Evolutionary conservation across 2,113 vertebrate genomes (phyloP), one percentile per base, ranked within the genome.

Genomic region (Zosterops japonicus): DNA sequence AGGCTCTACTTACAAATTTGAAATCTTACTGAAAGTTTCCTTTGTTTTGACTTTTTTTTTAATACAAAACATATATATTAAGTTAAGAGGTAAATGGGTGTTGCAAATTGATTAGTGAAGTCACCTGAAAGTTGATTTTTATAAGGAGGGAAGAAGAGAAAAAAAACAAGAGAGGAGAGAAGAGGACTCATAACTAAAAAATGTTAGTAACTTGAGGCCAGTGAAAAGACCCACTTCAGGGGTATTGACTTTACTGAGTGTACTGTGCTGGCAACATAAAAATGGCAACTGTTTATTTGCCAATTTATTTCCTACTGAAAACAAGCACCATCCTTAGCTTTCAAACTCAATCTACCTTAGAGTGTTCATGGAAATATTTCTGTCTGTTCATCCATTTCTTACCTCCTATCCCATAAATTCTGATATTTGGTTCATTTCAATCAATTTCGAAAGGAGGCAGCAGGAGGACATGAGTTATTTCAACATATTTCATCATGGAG

Each of bases 231-330:
- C 2, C 20, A 72, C 33, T 89, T 77, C 31, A 63, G 6, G 1
- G 2, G 25, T 59, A 90, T 14, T 35, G 57, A 76, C 25, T n/a
- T 52, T n/a, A 78, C 12, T 50, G 52, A 35, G 35, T 17, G 5
- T 36, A 47, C n/a, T 52, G 5, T 27, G 4, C 33, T 60, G 33
- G 44, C 55, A 91, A 83, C 49, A 63, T 46, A 92, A 88, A 82
- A 90, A 67, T 46, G 35, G 63, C 83, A 89, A 42, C 12, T 11
- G 17, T 25, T 4, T 75, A 70, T 63, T 85, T 90, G 44, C 20
- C 83, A 47, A 61, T 82, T 74, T 84, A 91, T 89, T 87, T 87
- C 63, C 52, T 36, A 46, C 77, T 81, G 68, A 77, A 91, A 93
- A 71, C 29, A 77, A 80, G 6, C 8, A 28, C 16, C 14, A 64